Percentiles rank a stretch among this genome's conserved stretches.
These are phyloP conservation scores for Glareola pratincola DNA, from an alignment of 2,113 vertebrate genomes.

Conservation along the genomic window DNA sequence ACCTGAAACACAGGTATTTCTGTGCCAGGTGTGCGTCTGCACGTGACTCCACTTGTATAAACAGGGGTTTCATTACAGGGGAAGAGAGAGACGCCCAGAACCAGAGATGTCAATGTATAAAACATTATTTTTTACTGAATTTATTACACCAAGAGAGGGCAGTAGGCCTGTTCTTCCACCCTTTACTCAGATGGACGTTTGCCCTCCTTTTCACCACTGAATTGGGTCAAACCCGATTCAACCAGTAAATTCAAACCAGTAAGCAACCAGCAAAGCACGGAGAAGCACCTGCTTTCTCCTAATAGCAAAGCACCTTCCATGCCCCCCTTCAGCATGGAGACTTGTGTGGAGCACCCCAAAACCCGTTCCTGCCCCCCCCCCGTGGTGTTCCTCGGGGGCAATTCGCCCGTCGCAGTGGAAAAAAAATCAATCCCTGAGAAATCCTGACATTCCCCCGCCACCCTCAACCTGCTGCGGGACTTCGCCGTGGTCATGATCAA, in stretches of 20 bases:
- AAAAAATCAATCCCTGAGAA: not conserved
- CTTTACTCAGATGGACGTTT: not conserved
- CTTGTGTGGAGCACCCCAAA: not conserved
- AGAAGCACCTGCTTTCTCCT: not conserved
- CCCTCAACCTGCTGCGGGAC: not conserved
- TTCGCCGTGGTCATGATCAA: not conserved
- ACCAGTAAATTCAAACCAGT: not conserved
- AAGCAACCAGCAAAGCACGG: not conserved
- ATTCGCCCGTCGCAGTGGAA: accelerated
- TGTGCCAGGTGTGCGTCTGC: not conserved
- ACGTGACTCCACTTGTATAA: not conserved
- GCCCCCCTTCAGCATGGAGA: not conserved
- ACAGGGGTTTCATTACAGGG: not conserved
- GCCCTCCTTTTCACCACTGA: not conserved
- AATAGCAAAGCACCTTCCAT: not conserved
- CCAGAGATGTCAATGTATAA: not conserved
- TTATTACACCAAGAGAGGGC: not conserved
- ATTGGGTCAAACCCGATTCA: not conserved
- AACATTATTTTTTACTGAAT: not conserved
- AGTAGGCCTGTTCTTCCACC: not conserved
- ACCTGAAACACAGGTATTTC: not conserved
- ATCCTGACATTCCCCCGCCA: not conserved
- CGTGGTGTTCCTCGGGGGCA: not conserved
- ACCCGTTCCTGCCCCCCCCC: not conserved
- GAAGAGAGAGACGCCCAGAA: not conserved